Base-by-base conservation (phyloP, 2,888 invertebrate genomes). In the Dendrolimus pini region DNA sequence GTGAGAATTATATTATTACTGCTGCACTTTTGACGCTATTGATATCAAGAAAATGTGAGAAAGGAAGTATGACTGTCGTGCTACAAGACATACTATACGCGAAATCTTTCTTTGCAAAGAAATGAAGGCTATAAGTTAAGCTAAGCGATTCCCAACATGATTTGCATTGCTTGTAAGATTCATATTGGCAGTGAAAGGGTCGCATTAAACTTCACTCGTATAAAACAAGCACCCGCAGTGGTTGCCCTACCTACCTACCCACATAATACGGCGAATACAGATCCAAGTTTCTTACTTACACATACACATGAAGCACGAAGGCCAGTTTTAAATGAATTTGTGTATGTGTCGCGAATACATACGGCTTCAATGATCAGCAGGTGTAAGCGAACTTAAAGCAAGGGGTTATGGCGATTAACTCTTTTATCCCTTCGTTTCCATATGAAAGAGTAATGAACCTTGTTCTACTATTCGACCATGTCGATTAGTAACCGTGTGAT, bases 391-490 rank as follows among this genome's bases (percentile, higher is more conserved):
- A 85, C 82, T 85, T 83, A 71, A 88, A 85, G 85, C 81, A 82
- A 89, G 86, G 90, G 89, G 90, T 83, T 89, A 89, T 87, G 85
- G 84, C 87, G 89, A 89, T 88, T 89, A 89, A 88, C 88, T 89
- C 86, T 86, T 89, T 90, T 88, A 89, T 90, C 87, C 89, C 86
- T 84, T 88, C 85, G 88, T 89, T 89, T 88, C 85, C 85, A 89
- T 89, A 87, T 87, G 83, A 89, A 89, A 88, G 89, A 89, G 86
- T 89, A 90, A 89, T 89, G 89, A 89, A 90, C 89, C 88, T 89
- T 87, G 84, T 86, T 87, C 78, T 79, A 78, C 81, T 85, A 83
- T 81, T 85, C 81, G 81, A 80, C 77, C 72, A 73, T 80, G 80
- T 78, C 81, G 81, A 85, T 86, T 83, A 82, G 82, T 75, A 75